phyloP scores from a whole-genome alignment of 2,888 invertebrate species.

The Lacanobia oleracea region DNA sequence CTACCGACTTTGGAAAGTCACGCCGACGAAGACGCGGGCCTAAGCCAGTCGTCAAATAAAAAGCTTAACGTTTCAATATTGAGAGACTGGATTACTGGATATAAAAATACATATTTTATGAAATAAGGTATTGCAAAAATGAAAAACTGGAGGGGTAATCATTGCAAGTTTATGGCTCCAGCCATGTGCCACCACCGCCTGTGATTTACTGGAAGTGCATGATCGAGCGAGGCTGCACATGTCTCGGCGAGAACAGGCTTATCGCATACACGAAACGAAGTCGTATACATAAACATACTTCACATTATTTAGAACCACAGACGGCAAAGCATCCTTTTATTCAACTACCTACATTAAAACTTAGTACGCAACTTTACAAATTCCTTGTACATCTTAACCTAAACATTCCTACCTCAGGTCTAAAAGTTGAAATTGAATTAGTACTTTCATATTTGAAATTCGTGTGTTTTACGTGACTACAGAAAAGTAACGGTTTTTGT shows the following conservation, averaged over 20 bases:
- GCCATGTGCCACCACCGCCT: constrained; percentile 18
- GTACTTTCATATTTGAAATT: constrained; percentile 12
- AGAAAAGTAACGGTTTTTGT: constrained; percentile 1
- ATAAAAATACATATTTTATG: constrained; percentile 21
- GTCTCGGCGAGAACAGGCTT: not conserved
- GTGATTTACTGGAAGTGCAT: constrained; percentile 48
- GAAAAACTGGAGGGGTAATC: constrained; percentile 19
- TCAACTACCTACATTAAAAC: constrained; percentile 30
- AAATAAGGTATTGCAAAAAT: constrained; percentile 12
- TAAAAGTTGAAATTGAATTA: constrained; percentile 37
- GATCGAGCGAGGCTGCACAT: constrained; percentile 25
- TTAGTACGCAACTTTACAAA: constrained; percentile 22
- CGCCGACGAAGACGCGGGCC: not conserved
- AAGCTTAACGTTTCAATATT: constrained; percentile 31
- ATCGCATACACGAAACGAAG: constrained; percentile 1
- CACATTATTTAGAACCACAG: not conserved
- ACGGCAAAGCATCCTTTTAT: not conserved
- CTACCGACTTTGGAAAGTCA: constrained; percentile 9
- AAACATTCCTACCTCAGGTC: constrained; percentile 21
- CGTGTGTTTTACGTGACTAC: constrained; percentile 14
- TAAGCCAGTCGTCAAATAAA: constrained; percentile 39
- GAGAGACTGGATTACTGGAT: constrained; percentile 2
- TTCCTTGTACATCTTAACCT: constrained; percentile 14
- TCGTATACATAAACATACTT: not conserved
- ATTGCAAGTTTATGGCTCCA: constrained; percentile 36